Percentiles rank a stretch among this genome's conserved stretches.
Evolutionary conservation across 2,113 vertebrate species (phyloP).

Genomic region (Taxidea taxus): DNA sequence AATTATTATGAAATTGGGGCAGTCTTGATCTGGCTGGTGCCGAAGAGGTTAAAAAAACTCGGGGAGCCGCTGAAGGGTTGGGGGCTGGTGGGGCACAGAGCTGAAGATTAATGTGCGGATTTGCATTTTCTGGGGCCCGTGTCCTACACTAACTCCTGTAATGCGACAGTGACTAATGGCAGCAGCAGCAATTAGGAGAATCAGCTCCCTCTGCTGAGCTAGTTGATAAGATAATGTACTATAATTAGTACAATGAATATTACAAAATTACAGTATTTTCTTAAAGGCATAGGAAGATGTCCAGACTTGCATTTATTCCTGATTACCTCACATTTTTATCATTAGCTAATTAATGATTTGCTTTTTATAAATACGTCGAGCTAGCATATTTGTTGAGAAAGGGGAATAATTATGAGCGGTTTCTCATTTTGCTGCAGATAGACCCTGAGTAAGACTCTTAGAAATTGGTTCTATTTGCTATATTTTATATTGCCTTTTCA

Average conservation of each 20-base stretch:
- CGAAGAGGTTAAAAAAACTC: background rate
- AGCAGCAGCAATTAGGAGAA: background rate
- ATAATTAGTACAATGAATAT: constrained; percentile 64
- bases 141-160: background rate
- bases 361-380: constrained; percentile 45
- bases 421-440: background rate
- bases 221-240: constrained; percentile 68
- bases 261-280: constrained; percentile 52
- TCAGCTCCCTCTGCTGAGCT: background rate
- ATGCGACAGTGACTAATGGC: constrained; percentile 26
- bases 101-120: background rate
- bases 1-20: background rate
- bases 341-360: constrained; percentile 53
- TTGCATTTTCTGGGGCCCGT: background rate
- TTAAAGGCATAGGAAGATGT: constrained; percentile 66
- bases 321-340: constrained; percentile 31
- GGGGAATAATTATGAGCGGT: background rate
- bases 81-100: background rate
- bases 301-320: constrained; percentile 13
- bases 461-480: background rate
- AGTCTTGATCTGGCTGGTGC: background rate
- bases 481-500: background rate
- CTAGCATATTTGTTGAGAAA: constrained; percentile 21
- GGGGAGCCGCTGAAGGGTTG: background rate
- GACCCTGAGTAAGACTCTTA: background rate